Percentiles rank a stretch among this genome's conserved stretches.
Conservation (phyloP, 2,888 invertebrate genomes). For the Anorthoa munda region DNA sequence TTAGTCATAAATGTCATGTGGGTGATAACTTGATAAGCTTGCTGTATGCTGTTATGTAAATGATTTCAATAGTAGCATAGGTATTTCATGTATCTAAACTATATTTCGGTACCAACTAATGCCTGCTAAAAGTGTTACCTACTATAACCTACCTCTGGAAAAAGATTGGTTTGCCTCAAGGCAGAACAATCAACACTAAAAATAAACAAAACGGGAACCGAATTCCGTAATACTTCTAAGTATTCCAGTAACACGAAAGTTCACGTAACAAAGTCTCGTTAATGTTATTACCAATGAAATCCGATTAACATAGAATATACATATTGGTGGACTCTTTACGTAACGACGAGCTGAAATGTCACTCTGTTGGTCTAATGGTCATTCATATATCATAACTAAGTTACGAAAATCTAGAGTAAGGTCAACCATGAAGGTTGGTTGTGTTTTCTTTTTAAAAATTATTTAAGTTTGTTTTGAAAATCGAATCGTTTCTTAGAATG, state of each 20-base stretch:
- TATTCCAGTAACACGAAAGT: conserved; percentile 45
- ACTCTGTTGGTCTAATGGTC: conserved; percentile 17
- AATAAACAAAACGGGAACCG: not conserved
- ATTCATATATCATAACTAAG: conserved; percentile 49
- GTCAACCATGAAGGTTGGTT: conserved; percentile 30
- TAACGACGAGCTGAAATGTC: conserved; percentile 65
- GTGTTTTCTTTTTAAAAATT: not conserved
- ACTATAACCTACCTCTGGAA: not conserved
- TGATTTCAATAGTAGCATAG: not conserved
- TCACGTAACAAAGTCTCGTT: conserved; percentile 67
- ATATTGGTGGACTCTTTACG: conserved; percentile 73
- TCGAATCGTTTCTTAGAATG: not conserved
- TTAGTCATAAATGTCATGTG: conserved; percentile 36
- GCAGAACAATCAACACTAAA: not conserved
- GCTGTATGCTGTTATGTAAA: conserved; percentile 3
- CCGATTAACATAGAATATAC: conserved; percentile 73
- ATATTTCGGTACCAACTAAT: too few species aligned
- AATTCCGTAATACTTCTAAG: conserved; percentile 40
- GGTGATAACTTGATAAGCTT: conserved; percentile 40
- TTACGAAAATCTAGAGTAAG: conserved; percentile 55
- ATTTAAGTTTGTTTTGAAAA: conserved; percentile 20
- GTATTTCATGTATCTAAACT: not conserved
- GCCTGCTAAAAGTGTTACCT: too few species aligned
- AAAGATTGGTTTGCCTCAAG: not conserved
- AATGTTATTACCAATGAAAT: conserved; percentile 79